phyloP scores from a whole-genome alignment of 2,888 invertebrate species.

The Scaptodrosophila latifasciaeformis region DNA sequence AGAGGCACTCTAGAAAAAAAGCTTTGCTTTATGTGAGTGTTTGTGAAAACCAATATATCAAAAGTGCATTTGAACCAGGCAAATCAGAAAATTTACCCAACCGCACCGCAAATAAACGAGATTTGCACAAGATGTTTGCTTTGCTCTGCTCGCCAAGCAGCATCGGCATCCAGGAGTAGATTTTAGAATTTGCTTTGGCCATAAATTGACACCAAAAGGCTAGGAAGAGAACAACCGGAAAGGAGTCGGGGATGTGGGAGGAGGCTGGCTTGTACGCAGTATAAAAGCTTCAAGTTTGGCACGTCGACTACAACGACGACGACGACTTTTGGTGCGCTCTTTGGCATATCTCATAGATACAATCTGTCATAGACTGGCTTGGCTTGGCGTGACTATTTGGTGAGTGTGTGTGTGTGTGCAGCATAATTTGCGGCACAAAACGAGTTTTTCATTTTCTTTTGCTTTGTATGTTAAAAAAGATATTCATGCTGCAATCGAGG shows the following conservation, averaged over 20 bases:
- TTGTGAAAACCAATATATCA: slow-evolving; percentile 30
- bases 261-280: neutral
- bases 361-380: slow-evolving; percentile 52
- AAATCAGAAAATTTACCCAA: slow-evolving; percentile 26
- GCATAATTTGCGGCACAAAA: slow-evolving; percentile 53
- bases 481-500: slow-evolving; percentile 22
- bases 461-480: too few relatives aligned
- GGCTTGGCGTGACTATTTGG: too few relatives aligned
- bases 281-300: slow-evolving; percentile 20
- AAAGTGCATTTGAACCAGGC: slow-evolving; percentile 59
- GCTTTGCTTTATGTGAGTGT: neutral
- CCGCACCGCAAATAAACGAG: slow-evolving; percentile 50
- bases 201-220: slow-evolving; percentile 52
- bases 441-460: too few relatives aligned
- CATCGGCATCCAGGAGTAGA: slow-evolving; percentile 12
- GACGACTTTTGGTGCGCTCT: slow-evolving; percentile 10
- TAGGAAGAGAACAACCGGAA: slow-evolving; percentile 15
- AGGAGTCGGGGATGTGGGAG: neutral
- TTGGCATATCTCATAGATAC: slow-evolving; percentile 51
- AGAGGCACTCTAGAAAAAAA: too few relatives aligned
- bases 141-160: slow-evolving; percentile 12
- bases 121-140: slow-evolving; percentile 48
- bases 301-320: slow-evolving; percentile 22
- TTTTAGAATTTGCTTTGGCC: slow-evolving; percentile 42
- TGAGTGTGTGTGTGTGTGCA: slow-evolving; percentile 32